Percentiles rank a stretch among this genome's conserved stretches.
phyloP scores from a whole-genome alignment of 2,888 invertebrate species.

The Trisateles emortualis region DNA sequence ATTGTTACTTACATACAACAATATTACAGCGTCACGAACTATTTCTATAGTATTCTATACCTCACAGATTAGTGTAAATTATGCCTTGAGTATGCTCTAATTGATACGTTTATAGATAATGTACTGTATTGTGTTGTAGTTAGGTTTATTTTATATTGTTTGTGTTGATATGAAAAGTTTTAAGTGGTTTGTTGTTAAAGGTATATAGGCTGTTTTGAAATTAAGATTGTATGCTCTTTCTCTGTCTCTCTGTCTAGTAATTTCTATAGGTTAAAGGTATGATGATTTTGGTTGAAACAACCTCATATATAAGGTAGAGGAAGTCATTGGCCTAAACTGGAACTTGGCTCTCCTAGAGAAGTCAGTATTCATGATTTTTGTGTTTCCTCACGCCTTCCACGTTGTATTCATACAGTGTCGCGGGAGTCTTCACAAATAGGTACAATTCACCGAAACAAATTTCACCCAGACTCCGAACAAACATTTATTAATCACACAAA shows the following conservation, averaged over 20 bases:
- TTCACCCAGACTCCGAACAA: no score
- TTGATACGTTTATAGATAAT: conserved; percentile 8
- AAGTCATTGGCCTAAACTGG: no score
- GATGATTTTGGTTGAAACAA: no score
- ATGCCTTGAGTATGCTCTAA: conserved; percentile 17
- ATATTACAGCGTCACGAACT: conserved; percentile 67
- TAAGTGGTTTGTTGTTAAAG: background rate
- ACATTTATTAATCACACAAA: no score
- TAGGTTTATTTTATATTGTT: conserved; percentile 29
- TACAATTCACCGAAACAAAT: no score
- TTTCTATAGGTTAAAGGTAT: background rate
- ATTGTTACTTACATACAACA: conserved; percentile 73
- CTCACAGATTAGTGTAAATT: conserved; percentile 44
- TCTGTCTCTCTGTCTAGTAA: background rate
- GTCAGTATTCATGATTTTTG: no score
- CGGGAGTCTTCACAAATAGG: no score
- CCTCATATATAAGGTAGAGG: no score
- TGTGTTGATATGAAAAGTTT: background rate
- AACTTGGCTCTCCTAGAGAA: no score
- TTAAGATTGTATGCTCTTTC: background rate
- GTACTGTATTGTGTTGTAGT: conserved; percentile 13
- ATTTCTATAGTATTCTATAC: conserved; percentile 43
- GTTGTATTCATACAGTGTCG: no score
- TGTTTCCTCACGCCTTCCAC: no score
- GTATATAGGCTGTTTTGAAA: background rate